Evolutionary conservation across 2,888 invertebrate species (phyloP), one percentile per base, ranked within the genome.

Genomic region (Phyto melanocephala): DNA sequence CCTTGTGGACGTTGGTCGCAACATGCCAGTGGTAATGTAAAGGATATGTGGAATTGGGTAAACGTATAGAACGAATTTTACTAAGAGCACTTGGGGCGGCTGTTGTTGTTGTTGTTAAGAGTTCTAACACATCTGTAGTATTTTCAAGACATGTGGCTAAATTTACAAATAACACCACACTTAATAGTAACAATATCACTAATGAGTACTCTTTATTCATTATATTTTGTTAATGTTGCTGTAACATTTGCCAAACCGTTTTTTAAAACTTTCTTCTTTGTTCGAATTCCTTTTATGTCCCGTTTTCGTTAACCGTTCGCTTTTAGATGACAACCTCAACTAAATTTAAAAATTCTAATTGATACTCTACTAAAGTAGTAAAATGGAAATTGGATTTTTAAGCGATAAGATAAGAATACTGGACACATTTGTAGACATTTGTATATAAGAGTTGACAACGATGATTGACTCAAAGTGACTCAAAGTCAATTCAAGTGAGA

Each of bases 11-110:
- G 47, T 86, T 84, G 8, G 85, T 90, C 28, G 77, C 79, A 8
- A 91, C 86, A 60, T 89, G 88, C 45, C 91, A 84, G 85, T 92
- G 91, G 87, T 94, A 94, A 86, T 92, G 92, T 37, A 88, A 81
- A 0, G 94, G 94, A 8, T 87, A 87, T 74, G 94, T 91, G 85
- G 92, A 92, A 2, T 91, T 92, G 0, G 94, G 94, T 74, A 94
- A 91, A 28, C 93, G 91, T 88, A 93, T 86, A 1, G 90, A 84
- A 50, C 87, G 84, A 1, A 20, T 20, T 24, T 22, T 75, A 15
- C 3, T 10, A 0, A 37, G 4, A 0, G 20, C 58, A 11, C 7
- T n/a, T 0, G 72, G 52, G 0, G n/a, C 15, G 15, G 15, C 17
- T 60, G 15, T 35, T 60, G 71, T 60, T 0, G 17, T 75, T 37